These are phyloP conservation scores for Phalacrocorax brasilianus DNA, from an alignment of 2,113 vertebrate species.

Conservation along the genomic window DNA sequence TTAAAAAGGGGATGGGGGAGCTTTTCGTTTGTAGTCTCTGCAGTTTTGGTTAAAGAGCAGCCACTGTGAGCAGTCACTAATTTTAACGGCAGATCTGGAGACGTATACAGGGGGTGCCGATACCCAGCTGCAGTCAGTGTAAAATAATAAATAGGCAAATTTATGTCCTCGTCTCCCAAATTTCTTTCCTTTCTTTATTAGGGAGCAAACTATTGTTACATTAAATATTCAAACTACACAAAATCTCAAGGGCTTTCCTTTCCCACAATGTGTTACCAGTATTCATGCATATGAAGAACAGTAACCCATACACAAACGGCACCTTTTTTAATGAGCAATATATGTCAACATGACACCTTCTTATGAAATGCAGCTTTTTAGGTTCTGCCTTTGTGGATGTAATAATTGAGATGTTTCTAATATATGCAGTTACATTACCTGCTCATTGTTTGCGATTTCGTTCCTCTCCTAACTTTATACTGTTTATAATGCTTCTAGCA, in stretches of 20 bases:
- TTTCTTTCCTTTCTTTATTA: conserved; percentile 64
- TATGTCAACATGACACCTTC: conserved; percentile 70
- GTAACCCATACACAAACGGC: conserved; percentile 59
- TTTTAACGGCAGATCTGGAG: background rate
- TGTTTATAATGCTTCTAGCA: conserved; percentile 35
- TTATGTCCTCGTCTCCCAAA: conserved; percentile 44
- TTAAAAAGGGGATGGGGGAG: background rate
- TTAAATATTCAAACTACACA: conserved; percentile 69
- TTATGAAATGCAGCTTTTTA: conserved; percentile 66
- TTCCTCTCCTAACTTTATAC: conserved; percentile 29
- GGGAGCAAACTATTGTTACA: conserved; percentile 62
- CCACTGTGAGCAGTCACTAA: background rate
- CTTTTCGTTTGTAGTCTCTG: background rate
- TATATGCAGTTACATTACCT: conserved; percentile 63
- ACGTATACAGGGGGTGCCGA: background rate
- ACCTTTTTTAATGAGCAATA: conserved; percentile 72
- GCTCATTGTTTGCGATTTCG: conserved; percentile 49
- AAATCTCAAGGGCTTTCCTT: conserved; percentile 66
- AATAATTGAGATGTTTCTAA: conserved; percentile 73
- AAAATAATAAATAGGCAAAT: conserved; percentile 43
- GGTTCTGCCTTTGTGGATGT: conserved; percentile 67
- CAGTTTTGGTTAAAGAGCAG: conserved; percentile 21
- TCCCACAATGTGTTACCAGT: conserved; percentile 58
- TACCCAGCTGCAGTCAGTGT: background rate
- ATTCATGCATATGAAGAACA: conserved; percentile 69